Conservation (phyloP, 2,888 invertebrate species). For the Cerceris ruficornis region DNA sequence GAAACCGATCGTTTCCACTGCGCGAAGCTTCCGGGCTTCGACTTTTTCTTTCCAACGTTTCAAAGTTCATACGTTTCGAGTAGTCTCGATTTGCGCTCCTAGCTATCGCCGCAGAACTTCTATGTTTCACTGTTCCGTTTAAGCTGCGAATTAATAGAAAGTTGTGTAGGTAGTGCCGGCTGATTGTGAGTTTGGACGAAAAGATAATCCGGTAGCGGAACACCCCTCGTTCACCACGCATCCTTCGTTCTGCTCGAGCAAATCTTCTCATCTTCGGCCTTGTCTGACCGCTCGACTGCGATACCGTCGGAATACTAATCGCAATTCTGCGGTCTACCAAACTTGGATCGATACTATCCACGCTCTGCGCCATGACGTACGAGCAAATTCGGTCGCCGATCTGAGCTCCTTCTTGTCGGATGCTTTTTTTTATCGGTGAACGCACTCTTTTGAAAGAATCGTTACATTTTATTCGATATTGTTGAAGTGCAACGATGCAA, state of each 20-base stretch:
- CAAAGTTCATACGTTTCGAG: too few relatives aligned
- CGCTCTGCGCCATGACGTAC: conserved; percentile 39
- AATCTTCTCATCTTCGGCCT: conserved; percentile 64
- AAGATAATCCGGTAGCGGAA: conserved; percentile 28
- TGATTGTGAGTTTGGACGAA: conserved; percentile 20
- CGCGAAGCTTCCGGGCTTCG: too few relatives aligned
- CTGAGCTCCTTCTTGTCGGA: conserved; percentile 37
- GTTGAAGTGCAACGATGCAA: too few relatives aligned
- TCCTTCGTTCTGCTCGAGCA: conserved; percentile 51
- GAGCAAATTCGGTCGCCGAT: conserved; percentile 42
- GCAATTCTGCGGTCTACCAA: conserved; percentile 67
- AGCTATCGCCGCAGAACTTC: too few relatives aligned
- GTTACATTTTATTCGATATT: not conserved
- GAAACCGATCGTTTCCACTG: too few relatives aligned
- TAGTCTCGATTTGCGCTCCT: too few relatives aligned
- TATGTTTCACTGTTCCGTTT: not conserved
- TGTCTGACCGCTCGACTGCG: conserved; percentile 70
- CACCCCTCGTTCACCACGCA: conserved; percentile 22
- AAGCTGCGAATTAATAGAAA: conserved; percentile 18
- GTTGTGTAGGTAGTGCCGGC: conserved; percentile 12
- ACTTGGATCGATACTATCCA: conserved; percentile 71
- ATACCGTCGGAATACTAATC: conserved; percentile 75
- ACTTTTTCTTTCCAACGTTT: too few relatives aligned
- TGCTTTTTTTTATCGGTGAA: conserved; percentile 3
- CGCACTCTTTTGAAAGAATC: not conserved